phyloP scores from a whole-genome alignment of 2,113 vertebrate species.

The Ailurus styani region DNA sequence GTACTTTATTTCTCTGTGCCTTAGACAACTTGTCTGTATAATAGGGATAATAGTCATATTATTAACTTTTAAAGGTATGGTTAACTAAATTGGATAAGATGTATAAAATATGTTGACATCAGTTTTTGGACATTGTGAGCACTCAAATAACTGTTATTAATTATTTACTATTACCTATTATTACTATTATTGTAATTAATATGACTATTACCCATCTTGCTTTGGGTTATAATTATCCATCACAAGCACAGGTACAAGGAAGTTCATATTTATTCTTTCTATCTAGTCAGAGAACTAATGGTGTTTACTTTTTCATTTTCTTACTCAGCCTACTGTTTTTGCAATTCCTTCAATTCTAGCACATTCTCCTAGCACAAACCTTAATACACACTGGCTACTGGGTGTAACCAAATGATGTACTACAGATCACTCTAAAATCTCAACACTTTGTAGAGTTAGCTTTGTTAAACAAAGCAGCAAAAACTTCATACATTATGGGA shows the following conservation, averaged over 20 bases:
- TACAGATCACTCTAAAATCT: background rate
- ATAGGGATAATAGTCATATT: background rate
- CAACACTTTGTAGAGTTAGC: background rate
- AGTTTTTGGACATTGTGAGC: background rate
- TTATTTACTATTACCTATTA: background rate
- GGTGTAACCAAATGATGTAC: background rate
- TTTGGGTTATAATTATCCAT: background rate
- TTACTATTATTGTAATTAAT: background rate
- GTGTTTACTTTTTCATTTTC: background rate
- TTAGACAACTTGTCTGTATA: background rate
- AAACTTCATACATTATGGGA: background rate
- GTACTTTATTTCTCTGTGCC: background rate
- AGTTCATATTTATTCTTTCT: background rate
- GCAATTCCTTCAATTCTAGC: background rate
- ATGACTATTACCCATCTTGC: background rate
- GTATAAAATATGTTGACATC: background rate
- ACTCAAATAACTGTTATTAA: background rate
- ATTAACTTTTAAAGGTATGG: background rate
- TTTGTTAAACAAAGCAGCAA: background rate
- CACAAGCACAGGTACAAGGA: background rate
- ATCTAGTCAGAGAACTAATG: background rate
- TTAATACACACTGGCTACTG: background rate
- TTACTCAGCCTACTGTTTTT: background rate
- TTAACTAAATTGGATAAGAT: background rate
- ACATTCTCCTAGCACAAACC: background rate